Evolutionary conservation across 2,797 vertebrate genomes (phyloP).

Genomic region (Loriculus beryllinus): DNA sequence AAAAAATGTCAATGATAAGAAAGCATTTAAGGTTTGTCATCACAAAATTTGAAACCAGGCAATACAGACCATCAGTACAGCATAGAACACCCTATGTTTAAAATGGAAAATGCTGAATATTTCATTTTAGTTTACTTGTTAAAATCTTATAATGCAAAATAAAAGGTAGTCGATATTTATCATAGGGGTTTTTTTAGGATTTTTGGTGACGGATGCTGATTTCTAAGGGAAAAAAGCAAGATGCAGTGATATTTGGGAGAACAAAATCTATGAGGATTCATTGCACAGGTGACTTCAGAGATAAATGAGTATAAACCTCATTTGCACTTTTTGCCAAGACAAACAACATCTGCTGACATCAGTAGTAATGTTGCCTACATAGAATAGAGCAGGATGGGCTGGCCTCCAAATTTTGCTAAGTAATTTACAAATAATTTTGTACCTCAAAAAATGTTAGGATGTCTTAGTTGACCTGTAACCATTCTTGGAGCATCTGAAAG

Average conservation of each 20-base stretch:
- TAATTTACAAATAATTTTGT: conserved; percentile 52
- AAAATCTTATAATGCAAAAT: conserved; percentile 51
- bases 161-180: conserved; percentile 39
- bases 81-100: conserved; percentile 17
- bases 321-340: background rate
- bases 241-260: conserved; percentile 17
- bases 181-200: conserved; percentile 26
- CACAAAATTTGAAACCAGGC: conserved; percentile 53
- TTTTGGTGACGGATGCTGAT: conserved; percentile 37
- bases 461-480: conserved; percentile 12
- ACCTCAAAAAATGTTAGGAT: conserved; percentile 32
- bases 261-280: conserved; percentile 13
- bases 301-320: conserved; percentile 9
- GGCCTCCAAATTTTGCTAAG: background rate
- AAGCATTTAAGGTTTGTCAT: conserved; percentile 49
- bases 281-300: background rate
- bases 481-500: conserved; percentile 32
- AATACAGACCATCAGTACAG: conserved; percentile 7
- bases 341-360: background rate
- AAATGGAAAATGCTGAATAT: conserved; percentile 35
- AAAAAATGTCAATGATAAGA: conserved; percentile 45
- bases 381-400: background rate
- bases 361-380: background rate
- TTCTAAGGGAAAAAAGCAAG: background rate
- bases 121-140: conserved; percentile 48